Evolutionary conservation across 2,797 vertebrate genomes (phyloP), one percentile per base, ranked within the genome.

Genomic region (Dermochelys coriacea): DNA sequence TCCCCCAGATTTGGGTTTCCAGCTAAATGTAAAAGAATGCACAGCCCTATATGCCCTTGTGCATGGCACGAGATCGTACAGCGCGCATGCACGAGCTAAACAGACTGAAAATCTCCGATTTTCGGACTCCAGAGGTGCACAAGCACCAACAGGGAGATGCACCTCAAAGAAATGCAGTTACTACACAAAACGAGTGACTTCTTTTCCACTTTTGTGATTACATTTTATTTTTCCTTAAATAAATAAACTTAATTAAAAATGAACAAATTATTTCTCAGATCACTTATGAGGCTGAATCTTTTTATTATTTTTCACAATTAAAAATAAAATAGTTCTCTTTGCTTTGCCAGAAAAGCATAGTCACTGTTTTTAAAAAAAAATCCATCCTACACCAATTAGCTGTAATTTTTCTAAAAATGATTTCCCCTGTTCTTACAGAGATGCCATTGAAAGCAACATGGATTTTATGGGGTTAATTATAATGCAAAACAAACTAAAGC

Each of bases 401-500:
- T 75, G 15, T 89, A 77, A 74, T 59, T 78, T 47, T 92, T 90
- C 15, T 23, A 6, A 87, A 94, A 59, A 95, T 96, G 83, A 95
- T 82, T 95, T 11, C 71, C 88, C 95, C 92, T 96, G 49, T 92
- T 68, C n/a, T 75, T 94, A 61, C 95, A 99, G 99, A 98, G 99
- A 99, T 98, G 98, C 98, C 96, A 99, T 99, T 75, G 99, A 99
- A 98, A 98, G 98, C 96, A 99, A 99, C 98, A 99, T 99, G 99
- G 99, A 99, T 93, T 99, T 99, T 97, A 97, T 99, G 98, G 99
- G 99, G 87, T 98, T 99, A 93, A 99, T 99, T 95, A 98, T 99
- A 97, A 99, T 99, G 99, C 99, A 99, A 98, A 99, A 99, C 98
- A 99, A 99, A 95, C 98, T 99, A 93, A 99, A 99, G 97, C 96